phyloP scores from a whole-genome alignment of 2,113 vertebrate genomes.

The Theristicus caerulescens region DNA sequence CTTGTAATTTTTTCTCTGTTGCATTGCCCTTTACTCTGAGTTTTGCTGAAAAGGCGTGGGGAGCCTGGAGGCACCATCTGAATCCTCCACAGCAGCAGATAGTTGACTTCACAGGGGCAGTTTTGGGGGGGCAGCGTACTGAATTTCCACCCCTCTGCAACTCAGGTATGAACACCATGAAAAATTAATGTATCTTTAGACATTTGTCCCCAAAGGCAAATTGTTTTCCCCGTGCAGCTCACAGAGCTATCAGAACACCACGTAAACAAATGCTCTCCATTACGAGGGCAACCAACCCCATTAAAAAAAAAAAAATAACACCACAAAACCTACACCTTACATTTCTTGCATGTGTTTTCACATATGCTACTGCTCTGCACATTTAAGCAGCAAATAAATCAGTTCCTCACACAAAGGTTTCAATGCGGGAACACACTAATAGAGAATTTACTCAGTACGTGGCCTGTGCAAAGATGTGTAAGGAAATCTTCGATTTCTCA shows the following conservation, averaged over 20 bases:
- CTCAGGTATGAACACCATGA: background rate
- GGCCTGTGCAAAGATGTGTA: background rate
- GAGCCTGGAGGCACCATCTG: background rate
- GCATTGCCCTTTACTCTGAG: background rate
- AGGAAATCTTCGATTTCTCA: background rate
- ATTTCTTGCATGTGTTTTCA: background rate
- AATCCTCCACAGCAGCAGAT: background rate
- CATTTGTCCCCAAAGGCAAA: background rate
- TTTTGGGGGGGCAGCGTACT: background rate
- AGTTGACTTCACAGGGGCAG: background rate
- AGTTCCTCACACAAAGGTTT: background rate
- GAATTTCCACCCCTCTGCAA: background rate
- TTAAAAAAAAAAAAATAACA: background rate
- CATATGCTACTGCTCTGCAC: background rate
- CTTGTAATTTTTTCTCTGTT: background rate
- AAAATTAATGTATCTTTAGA: background rate
- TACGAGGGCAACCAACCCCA: background rate
- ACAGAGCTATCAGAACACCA: background rate
- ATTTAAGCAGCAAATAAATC: background rate
- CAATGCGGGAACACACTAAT: background rate
- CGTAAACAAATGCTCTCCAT: background rate
- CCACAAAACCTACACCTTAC: background rate
- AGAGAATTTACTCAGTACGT: background rate
- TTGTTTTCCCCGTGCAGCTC: background rate
- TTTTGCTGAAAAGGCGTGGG: background rate